Evolutionary conservation across 2,888 invertebrate species (phyloP).

Genomic region (Mythimna albipuncta): DNA sequence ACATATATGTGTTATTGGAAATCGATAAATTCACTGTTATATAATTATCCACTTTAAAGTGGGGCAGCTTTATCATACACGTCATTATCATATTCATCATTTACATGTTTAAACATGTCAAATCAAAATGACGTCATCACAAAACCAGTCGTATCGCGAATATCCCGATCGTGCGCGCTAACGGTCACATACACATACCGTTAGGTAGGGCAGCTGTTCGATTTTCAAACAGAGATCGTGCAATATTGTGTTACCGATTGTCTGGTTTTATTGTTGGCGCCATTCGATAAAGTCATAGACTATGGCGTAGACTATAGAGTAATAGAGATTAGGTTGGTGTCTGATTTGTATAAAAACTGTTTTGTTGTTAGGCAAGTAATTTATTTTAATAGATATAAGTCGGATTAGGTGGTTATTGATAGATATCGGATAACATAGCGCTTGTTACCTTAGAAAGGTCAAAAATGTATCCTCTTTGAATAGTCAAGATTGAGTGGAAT

Average conservation of each 20-base stretch:
- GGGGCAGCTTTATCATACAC: too few species aligned
- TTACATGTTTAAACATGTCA: neutral
- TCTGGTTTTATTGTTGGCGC: constrained; percentile 44
- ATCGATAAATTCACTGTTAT: too few species aligned
- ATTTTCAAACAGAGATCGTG: constrained; percentile 44
- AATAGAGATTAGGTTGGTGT: constrained; percentile 10
- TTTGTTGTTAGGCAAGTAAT: constrained; percentile 19
- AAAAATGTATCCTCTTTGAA: neutral
- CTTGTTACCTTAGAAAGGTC: neutral
- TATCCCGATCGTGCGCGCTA: constrained; percentile 51
- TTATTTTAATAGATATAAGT: constrained; percentile 26
- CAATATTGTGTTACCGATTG: constrained; percentile 60
- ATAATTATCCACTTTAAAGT: too few species aligned
- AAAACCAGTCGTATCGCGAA: constrained; percentile 45
- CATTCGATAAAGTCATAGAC: constrained; percentile 37
- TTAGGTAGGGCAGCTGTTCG: constrained; percentile 61
- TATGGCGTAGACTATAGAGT: neutral
- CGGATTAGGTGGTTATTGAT: constrained; percentile 18
- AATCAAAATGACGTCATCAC: constrained; percentile 23
- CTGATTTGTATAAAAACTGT: constrained; percentile 31
- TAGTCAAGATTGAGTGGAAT: neutral
- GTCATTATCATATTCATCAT: too few species aligned
- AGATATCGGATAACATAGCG: constrained; percentile 17
- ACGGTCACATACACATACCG: constrained; percentile 58
- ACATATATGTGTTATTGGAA: too few species aligned